Percentiles rank a stretch among this genome's conserved stretches.
These are phyloP conservation scores for Strigamia maritima DNA, from an alignment of 2,888 invertebrate species.

Conservation along the genomic window DNA sequence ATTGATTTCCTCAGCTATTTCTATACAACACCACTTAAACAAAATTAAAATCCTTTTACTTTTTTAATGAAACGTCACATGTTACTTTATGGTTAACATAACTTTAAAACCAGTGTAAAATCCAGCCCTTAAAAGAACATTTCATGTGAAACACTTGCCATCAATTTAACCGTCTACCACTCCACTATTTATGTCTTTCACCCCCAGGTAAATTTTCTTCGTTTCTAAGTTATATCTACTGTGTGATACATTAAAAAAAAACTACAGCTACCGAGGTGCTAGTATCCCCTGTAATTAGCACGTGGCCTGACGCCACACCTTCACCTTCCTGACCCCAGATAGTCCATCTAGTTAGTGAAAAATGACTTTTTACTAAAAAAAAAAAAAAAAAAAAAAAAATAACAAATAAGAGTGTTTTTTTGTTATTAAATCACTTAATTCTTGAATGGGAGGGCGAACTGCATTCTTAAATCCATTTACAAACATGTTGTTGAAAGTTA, in stretches of 20 bases:
- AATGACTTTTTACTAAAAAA: neutral
- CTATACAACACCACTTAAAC: too few relatives aligned
- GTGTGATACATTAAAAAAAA: neutral
- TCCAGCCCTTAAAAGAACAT: neutral
- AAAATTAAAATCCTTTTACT: too few relatives aligned
- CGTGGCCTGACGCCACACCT: neutral
- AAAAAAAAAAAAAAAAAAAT: neutral
- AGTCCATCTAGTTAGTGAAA: neutral
- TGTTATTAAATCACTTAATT: too few relatives aligned
- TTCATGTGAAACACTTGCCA: neutral
- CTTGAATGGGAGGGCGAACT: too few relatives aligned
- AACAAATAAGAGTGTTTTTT: too few relatives aligned
- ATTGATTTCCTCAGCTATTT: too few relatives aligned
- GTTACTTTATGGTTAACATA: neutral
- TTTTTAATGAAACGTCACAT: too few relatives aligned
- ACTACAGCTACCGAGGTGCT: neutral
- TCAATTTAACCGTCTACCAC: neutral
- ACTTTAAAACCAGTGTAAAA: neutral
- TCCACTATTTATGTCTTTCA: neutral
- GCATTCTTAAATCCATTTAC: too few relatives aligned
- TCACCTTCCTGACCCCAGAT: neutral
- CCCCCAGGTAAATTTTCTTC: neutral
- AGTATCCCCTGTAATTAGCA: neutral
- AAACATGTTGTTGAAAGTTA: too few relatives aligned
- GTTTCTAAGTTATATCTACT: neutral